Conservation (phyloP, 2,113 vertebrate species). For the Ia io region DNA sequence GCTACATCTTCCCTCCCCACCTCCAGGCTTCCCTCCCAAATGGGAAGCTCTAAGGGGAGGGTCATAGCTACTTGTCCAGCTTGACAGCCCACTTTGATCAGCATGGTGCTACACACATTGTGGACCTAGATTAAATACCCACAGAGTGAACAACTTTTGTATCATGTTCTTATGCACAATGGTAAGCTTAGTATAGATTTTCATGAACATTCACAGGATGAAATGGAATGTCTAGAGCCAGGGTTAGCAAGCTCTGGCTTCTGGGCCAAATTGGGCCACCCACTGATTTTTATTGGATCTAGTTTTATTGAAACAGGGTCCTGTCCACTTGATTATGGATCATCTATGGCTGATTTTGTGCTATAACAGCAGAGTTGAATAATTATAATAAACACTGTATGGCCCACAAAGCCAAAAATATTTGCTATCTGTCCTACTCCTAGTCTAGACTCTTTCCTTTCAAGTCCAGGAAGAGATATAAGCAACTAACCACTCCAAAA, state of each 20-base stretch:
- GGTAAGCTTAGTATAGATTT: background rate
- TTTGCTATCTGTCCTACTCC: background rate
- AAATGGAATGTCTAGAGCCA: background rate
- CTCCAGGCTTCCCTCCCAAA: background rate
- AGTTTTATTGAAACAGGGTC: background rate
- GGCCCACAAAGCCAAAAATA: background rate
- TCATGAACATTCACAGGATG: background rate
- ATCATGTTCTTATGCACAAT: background rate
- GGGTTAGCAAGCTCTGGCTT: background rate
- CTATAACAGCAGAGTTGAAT: background rate
- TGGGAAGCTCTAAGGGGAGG: background rate
- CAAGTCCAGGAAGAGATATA: background rate
- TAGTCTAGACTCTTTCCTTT: background rate
- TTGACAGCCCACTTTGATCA: background rate
- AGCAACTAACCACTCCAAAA: background rate
- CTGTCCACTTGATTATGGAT: background rate
- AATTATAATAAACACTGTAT: background rate
- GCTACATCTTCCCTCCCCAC: background rate
- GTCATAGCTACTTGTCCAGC: background rate
- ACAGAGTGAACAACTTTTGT: background rate
- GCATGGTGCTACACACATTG: background rate
- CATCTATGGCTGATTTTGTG: background rate
- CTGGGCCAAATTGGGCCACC: background rate
- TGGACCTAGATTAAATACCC: background rate
- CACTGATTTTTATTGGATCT: background rate